Base-by-base conservation (phyloP, 2,888 invertebrate species). In the Lycophotia porphyrea region DNA sequence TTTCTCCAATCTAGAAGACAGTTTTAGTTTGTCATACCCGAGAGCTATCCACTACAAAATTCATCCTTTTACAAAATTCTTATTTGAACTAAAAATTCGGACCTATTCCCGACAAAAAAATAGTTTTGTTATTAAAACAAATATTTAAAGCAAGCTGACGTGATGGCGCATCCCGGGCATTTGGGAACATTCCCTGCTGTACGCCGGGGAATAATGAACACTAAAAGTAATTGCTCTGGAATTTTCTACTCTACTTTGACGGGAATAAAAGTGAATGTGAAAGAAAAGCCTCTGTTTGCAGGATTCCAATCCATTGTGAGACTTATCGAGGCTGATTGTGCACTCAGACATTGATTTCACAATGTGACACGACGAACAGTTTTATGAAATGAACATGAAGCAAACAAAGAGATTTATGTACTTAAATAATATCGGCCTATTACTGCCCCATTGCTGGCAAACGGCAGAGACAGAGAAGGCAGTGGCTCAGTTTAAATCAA, bases 61-160 rank as follows among this genome's bases (percentile, higher is more conserved):
- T 0, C 18, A 70, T 34, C 24, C 36, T 18, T 65, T 74, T 67
- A 63, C 42, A 80, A 68, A 72, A 61, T 39, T 71, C 24, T 61
- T 68, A 52, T 74, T 81, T 67, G 39, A 58, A 77, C 73, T 63
- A 47, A 74, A 81, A 80, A 75, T 63, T 76, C 31, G 44, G n/a
- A 44, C 34, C 44, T 42, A 42, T 21, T 34, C 27, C 24, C 42
- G 36, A 24, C 58, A 74, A 80, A 80, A 80, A 80, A 76, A 76
- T 47, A 52, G 72, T 80, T 80, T 78, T 73, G 66, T 78, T 78
- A 83, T 80, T 79, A 86, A 80, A 84, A 82, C 84, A 84, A 88
- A 88, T 82, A 88, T 87, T 88, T 78, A 86, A 86, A 36, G 65
- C 36, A 60, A 68, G 64, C 82, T 77, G 73, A 76, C 86, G 73